Evolutionary conservation across 37 sponge, comb jelly and placozoan species (phyloP).

Genomic region (Cliona cf. orientalis): DNA sequence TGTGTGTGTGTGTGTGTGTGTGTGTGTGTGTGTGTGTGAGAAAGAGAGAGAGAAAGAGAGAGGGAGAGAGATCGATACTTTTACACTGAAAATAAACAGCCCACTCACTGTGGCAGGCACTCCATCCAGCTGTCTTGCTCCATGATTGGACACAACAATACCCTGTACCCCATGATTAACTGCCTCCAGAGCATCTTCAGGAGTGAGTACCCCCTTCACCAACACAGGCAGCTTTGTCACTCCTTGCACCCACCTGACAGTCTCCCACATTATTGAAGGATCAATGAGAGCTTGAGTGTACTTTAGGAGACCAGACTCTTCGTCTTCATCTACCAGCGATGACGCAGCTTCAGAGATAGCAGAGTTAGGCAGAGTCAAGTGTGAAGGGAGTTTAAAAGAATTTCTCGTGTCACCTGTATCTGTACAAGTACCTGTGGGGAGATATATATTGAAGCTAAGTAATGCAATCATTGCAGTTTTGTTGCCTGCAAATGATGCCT

Average conservation of each 20-base stretch:
- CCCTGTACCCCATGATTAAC: slow-evolving; percentile 72
- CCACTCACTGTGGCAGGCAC: slow-evolving; percentile 86
- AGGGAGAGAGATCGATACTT: no score
- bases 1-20: slow-evolving; percentile 35
- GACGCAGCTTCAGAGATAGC: neutral
- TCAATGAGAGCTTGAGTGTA: slow-evolving; percentile 55
- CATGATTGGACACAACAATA: slow-evolving; percentile 94
- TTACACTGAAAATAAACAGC: no score
- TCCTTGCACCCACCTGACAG: slow-evolving; percentile 70
- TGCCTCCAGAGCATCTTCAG: slow-evolving; percentile 87
- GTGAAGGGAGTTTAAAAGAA: slow-evolving; percentile 71
- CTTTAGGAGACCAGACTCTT: slow-evolving; percentile 38
- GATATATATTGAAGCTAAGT: no score
- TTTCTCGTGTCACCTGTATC: slow-evolving; percentile 61
- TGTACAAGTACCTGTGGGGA: no score
- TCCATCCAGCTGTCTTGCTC: slow-evolving; percentile 91
- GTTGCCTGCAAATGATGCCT: no score
- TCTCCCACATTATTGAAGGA: slow-evolving; percentile 72
- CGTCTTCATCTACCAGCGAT: neutral
- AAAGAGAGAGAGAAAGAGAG: no score
- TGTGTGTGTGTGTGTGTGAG: no score
- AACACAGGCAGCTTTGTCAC: slow-evolving; percentile 78
- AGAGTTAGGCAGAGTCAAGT: slow-evolving; percentile 81
- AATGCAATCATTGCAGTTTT: no score
- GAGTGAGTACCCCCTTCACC: slow-evolving; percentile 86